These are phyloP conservation scores for Parazoanthus atlanticus DNA, from an alignment of 92 coral and sea anemone genomes.

Conservation along the genomic window DNA sequence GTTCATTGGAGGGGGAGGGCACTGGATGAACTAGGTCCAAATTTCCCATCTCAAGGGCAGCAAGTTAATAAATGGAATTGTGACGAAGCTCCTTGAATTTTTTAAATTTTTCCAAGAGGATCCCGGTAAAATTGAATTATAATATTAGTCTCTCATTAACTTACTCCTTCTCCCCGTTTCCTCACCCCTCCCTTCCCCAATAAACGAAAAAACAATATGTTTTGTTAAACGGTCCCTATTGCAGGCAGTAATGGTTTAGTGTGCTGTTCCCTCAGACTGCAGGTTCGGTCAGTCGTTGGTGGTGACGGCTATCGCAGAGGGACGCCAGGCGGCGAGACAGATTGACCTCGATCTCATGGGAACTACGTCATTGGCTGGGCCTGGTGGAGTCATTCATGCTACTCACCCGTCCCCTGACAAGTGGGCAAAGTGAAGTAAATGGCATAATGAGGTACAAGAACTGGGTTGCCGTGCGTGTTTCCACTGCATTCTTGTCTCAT, in stretches of 20 bases:
- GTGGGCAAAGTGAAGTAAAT: conserved; percentile 9
- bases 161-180: neutral
- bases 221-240: neutral
- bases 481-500: too few relatives aligned
- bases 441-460: neutral
- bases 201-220: neutral
- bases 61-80: too few relatives aligned
- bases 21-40: too few relatives aligned
- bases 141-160: neutral
- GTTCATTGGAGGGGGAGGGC: too few relatives aligned
- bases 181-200: neutral
- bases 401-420: conserved; percentile 68
- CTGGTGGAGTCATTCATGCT: conserved; percentile 88
- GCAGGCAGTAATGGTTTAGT: neutral
- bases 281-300: conserved; percentile 92
- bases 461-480: neutral
- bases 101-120: too few relatives aligned
- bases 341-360: conserved; percentile 98
- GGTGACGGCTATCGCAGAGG: conserved; percentile 97
- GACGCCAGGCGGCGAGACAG: conserved; percentile 98
- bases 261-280: conserved; percentile 64
- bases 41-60: too few relatives aligned
- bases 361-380: conserved; percentile 92
- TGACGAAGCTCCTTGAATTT: too few relatives aligned
- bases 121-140: neutral